A percentile compares a stretch with the other conserved stretches of the same genome.
Conservation (phyloP, 1,140 invertebrate genomes). For the Drosophila jambulina region DNA sequence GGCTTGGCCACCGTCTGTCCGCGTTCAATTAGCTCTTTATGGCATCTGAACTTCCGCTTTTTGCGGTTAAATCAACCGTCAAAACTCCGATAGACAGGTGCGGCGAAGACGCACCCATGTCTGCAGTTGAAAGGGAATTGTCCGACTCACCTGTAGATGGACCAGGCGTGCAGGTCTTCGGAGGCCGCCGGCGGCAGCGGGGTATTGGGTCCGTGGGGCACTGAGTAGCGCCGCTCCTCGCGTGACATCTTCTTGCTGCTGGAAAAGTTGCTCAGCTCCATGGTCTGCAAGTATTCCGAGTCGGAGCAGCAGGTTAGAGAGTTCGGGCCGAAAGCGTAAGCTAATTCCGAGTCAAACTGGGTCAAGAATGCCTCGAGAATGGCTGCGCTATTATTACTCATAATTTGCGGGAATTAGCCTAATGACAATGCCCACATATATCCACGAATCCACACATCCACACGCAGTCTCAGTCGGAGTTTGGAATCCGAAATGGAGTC, state of each 20-base stretch:
- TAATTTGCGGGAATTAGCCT: slow-evolving; percentile 80
- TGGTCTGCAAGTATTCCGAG: slow-evolving; percentile 64
- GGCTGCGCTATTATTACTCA: slow-evolving; percentile 65
- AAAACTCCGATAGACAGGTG: slow-evolving; percentile 54
- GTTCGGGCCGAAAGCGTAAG: slow-evolving; percentile 60
- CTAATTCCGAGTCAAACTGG: slow-evolving; percentile 70
- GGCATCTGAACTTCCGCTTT: slow-evolving; percentile 67
- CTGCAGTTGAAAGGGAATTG: slow-evolving; percentile 28
- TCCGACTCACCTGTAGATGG: slow-evolving; percentile 92
- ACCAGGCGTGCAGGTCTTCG: slow-evolving; percentile 97
- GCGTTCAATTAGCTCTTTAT: slow-evolving; percentile 58
- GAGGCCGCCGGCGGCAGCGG: slow-evolving; percentile 89
- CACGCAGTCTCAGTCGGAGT: slow-evolving; percentile 34
- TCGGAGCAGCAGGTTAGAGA: slow-evolving; percentile 17
- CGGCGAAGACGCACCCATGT: slow-evolving; percentile 36
- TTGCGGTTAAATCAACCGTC: slow-evolving; percentile 75
- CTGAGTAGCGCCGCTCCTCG: slow-evolving; percentile 92
- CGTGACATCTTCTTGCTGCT: slow-evolving; percentile 84
- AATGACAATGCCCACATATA: slow-evolving; percentile 64
- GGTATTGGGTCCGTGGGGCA: slow-evolving; percentile 89
- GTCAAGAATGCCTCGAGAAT: slow-evolving; percentile 71
- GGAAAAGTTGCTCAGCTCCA: slow-evolving; percentile 84
- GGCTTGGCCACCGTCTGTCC: slow-evolving; percentile 30
- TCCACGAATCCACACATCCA: slow-evolving; percentile 27
- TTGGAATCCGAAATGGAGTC: slow-evolving; percentile 27